These are phyloP conservation scores for Motacilla tschutschensis DNA, from an alignment of 2,113 vertebrate genomes.

Conservation along the genomic window DNA sequence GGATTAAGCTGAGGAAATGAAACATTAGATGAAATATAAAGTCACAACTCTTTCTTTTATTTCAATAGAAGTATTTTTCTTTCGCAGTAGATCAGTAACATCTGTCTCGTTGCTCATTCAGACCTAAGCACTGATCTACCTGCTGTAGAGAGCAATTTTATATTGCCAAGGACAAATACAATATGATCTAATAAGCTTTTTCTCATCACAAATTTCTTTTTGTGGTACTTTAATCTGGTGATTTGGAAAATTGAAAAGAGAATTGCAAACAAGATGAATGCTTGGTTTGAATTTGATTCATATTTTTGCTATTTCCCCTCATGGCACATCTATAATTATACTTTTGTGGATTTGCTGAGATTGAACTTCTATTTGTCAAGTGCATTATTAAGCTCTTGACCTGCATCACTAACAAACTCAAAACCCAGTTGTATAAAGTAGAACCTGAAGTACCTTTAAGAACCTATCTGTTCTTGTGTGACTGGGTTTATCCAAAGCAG, in stretches of 20 bases:
- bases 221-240: not conserved
- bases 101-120: not conserved
- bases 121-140: not conserved
- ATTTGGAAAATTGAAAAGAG: slow-evolving; percentile 33
- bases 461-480: not conserved
- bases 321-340: not conserved
- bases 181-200: not conserved
- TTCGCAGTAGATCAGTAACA: not conserved
- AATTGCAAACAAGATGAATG: slow-evolving; percentile 11
- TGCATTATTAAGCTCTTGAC: not conserved
- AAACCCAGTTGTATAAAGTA: not conserved
- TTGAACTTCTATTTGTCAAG: not conserved
- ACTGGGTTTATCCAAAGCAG: not conserved
- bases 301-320: not conserved
- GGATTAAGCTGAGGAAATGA: not conserved
- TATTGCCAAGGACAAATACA: not conserved
- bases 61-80: not conserved
- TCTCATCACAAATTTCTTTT: not conserved
- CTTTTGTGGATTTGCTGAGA: not conserved
- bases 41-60: not conserved
- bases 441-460: not conserved
- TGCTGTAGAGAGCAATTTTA: not conserved
- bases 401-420: not conserved
- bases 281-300: not conserved
- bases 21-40: not conserved